phyloP scores from a whole-genome alignment of 1,140 invertebrate species.

The Lasioglossum albipes region DNA sequence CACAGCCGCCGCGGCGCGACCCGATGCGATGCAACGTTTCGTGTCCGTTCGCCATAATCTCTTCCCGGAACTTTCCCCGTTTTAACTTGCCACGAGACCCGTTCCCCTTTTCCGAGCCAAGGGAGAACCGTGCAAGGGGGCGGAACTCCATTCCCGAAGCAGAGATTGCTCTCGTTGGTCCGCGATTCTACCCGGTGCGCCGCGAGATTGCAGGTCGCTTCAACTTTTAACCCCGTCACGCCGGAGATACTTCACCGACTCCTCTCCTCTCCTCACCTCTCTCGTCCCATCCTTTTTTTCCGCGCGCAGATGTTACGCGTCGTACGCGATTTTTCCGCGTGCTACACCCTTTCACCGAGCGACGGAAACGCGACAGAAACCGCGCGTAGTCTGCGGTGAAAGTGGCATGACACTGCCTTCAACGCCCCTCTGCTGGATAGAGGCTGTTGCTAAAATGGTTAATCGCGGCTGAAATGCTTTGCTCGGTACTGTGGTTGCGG shows the following conservation, averaged over 20 bases:
- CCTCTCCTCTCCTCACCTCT: too few relatives aligned
- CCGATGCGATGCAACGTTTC: neutral
- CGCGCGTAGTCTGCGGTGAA: neutral
- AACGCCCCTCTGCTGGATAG: too few relatives aligned
- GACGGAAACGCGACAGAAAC: neutral
- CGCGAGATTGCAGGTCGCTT: conserved; percentile 3
- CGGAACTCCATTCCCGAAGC: conserved; percentile 15
- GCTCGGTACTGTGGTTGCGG: too few relatives aligned
- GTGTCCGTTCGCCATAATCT: conserved; percentile 44
- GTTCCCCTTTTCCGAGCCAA: too few relatives aligned
- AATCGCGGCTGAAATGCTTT: too few relatives aligned
- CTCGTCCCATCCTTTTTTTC: too few relatives aligned
- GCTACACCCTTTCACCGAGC: neutral
- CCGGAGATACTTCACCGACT: neutral
- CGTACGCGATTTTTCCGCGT: neutral
- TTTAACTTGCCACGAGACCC: conserved; percentile 20
- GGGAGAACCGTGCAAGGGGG: neutral
- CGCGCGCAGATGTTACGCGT: neutral
- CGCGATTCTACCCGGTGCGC: neutral
- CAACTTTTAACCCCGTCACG: conserved; percentile 21
- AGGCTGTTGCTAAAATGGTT: too few relatives aligned
- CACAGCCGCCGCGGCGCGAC: neutral
- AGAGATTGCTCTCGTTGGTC: conserved; percentile 31
- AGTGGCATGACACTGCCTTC: too few relatives aligned
- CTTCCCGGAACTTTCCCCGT: conserved; percentile 45